phyloP scores from a whole-genome alignment of 2,113 vertebrate species.

The Picathartes gymnocephalus region DNA sequence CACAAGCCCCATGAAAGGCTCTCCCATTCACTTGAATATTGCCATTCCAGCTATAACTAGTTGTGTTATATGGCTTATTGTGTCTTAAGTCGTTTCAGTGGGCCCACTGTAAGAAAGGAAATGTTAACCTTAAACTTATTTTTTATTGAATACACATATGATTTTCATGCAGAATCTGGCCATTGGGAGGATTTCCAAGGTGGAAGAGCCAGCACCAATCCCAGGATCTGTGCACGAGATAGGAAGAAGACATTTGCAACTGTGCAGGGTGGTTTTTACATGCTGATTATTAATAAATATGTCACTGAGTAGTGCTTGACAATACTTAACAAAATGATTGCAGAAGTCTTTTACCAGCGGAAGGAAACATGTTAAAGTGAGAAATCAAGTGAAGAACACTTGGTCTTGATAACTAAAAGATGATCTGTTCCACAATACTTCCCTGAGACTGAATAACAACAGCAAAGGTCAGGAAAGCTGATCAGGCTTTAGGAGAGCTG shows the following conservation, averaged over 20 bases:
- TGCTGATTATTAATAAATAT: neutral
- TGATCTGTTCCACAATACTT: neutral
- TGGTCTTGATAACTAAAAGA: neutral
- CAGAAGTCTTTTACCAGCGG: neutral
- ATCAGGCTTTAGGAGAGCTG: neutral
- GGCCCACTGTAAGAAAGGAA: neutral
- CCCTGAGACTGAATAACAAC: neutral
- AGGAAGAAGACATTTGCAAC: neutral
- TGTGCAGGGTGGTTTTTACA: neutral
- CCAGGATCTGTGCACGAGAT: neutral
- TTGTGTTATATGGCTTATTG: neutral
- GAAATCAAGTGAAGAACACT: neutral
- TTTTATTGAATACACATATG: neutral
- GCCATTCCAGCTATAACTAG: neutral
- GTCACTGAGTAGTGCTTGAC: neutral
- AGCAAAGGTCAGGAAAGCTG: neutral
- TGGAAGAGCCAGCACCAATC: neutral
- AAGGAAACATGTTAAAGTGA: neutral
- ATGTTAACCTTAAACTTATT: neutral
- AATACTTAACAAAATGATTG: neutral
- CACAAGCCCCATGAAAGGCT: accelerated
- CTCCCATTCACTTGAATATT: neutral
- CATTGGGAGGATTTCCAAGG: neutral
- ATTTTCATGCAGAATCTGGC: neutral
- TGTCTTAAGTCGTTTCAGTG: neutral